Conservation (phyloP, 1,140 invertebrate genomes). For the Drosophila hydei region DNA sequence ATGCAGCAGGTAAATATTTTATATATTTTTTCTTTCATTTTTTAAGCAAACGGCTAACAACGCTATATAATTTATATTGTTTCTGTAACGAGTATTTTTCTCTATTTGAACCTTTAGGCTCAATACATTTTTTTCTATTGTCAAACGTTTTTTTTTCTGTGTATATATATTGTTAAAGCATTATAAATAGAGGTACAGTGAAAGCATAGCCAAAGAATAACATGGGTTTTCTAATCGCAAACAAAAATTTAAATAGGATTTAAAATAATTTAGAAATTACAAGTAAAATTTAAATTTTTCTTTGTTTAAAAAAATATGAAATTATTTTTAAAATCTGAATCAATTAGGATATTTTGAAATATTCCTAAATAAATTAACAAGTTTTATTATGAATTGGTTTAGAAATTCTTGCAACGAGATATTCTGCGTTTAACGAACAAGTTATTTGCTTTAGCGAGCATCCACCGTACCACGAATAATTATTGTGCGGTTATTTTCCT, state of each 20-base stretch:
- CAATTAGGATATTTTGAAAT: too few species aligned
- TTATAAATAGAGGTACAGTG: neutral
- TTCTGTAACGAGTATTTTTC: slow-evolving; percentile 21
- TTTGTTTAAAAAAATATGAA: too few species aligned
- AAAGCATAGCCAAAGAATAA: neutral
- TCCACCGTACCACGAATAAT: slow-evolving; percentile 13
- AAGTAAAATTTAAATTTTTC: too few species aligned
- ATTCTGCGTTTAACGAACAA: neutral
- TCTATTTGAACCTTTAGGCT: slow-evolving; percentile 7
- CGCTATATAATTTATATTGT: slow-evolving; percentile 4
- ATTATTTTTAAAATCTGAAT: too few species aligned
- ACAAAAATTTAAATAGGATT: too few species aligned
- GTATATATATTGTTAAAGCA: neutral
- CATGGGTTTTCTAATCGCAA: neutral
- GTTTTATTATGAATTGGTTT: neutral
- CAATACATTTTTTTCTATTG: neutral
- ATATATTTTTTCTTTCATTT: slow-evolving; percentile 39
- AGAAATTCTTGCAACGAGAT: too few species aligned
- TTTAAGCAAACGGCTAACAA: slow-evolving; percentile 35
- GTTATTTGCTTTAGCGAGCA: neutral
- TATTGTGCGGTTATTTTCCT: slow-evolving; percentile 6
- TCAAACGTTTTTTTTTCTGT: neutral
- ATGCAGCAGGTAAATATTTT: slow-evolving; percentile 56
- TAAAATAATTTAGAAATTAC: too few species aligned
- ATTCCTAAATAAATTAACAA: too few species aligned